Evolutionary conservation across 1,140 invertebrate genomes (phyloP).

Genomic region (Panulirus ornatus): DNA sequence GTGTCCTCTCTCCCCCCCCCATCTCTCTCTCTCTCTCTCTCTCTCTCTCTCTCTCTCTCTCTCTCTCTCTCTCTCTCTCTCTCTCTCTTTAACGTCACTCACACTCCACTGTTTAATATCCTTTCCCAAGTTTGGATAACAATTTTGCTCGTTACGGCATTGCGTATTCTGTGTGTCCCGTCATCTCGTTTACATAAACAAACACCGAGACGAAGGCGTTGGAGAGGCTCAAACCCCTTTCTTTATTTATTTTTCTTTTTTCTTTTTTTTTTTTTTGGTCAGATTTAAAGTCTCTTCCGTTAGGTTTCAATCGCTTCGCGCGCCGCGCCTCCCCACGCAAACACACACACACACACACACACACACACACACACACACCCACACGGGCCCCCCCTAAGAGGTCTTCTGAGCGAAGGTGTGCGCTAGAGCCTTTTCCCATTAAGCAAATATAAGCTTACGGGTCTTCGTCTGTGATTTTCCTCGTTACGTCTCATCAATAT

Average conservation of each 20-base stretch:
- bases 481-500: neutral
- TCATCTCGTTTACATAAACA: constrained; percentile 14
- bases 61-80: too few relatives aligned
- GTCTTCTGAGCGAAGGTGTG: too few relatives aligned
- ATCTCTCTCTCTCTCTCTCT: too few relatives aligned
- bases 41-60: too few relatives aligned
- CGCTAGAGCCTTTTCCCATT: neutral
- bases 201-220: neutral
- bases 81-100: neutral
- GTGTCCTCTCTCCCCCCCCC: too few relatives aligned
- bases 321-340: too few relatives aligned
- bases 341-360: too few relatives aligned
- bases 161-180: neutral
- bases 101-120: constrained; percentile 22
- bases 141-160: constrained; percentile 22
- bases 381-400: too few relatives aligned
- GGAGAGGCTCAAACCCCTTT: too few relatives aligned
- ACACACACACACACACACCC: too few relatives aligned
- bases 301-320: neutral
- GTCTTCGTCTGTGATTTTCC: neutral
- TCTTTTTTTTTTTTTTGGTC: neutral
- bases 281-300: neutral
- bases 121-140: constrained; percentile 5
- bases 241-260: too few relatives aligned
- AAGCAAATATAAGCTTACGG: neutral